phyloP scores from a whole-genome alignment of 2,888 invertebrate genomes.

The Crocallis elinguaria region DNA sequence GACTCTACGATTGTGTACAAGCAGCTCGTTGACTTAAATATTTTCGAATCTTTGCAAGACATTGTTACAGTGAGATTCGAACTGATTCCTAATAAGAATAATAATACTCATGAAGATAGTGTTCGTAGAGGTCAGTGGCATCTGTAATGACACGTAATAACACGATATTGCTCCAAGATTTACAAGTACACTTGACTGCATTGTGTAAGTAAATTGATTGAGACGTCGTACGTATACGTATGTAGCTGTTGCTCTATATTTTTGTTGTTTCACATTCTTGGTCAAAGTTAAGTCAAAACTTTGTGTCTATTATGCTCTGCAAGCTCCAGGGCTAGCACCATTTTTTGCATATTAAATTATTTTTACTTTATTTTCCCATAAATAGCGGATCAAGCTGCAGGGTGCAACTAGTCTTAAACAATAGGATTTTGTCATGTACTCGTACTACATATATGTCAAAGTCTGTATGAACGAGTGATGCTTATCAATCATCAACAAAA shows the following conservation, averaged over 20 bases:
- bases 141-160: conserved; percentile 57
- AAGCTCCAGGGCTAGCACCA: too few species aligned
- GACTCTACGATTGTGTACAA: too few species aligned
- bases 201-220: conserved; percentile 10
- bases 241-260: neutral
- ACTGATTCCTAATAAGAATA: conserved; percentile 32
- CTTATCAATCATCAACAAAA: conserved; percentile 23
- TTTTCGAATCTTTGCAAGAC: neutral
- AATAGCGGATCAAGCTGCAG: too few species aligned
- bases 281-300: too few species aligned
- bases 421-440: too few species aligned
- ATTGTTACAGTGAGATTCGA: neutral
- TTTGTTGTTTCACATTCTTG: neutral
- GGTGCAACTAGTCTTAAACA: too few species aligned
- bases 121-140: conserved; percentile 54
- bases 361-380: too few species aligned
- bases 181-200: conserved; percentile 25
- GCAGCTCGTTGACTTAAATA: neutral
- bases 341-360: too few species aligned
- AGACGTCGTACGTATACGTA: neutral
- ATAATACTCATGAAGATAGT: conserved; percentile 47
- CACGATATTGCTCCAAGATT: conserved; percentile 42
- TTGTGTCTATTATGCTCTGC: too few species aligned
- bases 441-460: too few species aligned
- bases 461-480: neutral